Conservation (phyloP, 2,888 invertebrate genomes). For the Noctua janthe region DNA sequence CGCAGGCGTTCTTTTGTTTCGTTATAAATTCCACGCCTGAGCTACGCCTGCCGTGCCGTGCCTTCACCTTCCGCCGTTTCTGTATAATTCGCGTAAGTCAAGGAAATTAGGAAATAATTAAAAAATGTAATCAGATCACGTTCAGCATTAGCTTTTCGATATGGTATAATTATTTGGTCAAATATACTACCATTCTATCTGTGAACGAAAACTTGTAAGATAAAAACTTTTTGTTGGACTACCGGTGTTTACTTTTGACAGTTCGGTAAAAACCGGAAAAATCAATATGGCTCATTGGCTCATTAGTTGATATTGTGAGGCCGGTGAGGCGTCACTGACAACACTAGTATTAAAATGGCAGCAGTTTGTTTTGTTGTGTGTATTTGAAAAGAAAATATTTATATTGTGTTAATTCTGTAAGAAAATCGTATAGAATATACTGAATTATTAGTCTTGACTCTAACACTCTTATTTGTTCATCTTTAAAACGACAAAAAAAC, state of each 20-base stretch:
- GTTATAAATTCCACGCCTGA: too few species aligned
- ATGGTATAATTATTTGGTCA: neutral
- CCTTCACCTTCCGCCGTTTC: too few species aligned
- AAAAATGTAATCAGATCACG: neutral
- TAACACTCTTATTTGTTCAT: neutral
- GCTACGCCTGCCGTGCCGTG: too few species aligned
- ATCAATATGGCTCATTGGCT: slow-evolving; percentile 19
- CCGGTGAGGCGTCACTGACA: neutral
- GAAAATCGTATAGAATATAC: neutral
- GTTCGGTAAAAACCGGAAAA: slow-evolving; percentile 31
- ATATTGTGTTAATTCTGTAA: neutral
- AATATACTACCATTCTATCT: neutral
- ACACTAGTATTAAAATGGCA: slow-evolving; percentile 58
- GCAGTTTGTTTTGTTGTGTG: slow-evolving; percentile 62
- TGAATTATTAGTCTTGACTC: neutral
- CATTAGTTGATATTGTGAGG: neutral
- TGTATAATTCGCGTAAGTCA: neutral
- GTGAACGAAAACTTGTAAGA: neutral
- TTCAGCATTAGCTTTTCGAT: neutral
- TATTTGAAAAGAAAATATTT: slow-evolving; percentile 12
- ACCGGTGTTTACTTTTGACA: slow-evolving; percentile 10
- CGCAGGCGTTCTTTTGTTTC: too few species aligned
- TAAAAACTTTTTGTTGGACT: neutral
- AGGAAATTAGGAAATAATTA: neutral
- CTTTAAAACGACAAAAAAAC: neutral